Evolutionary conservation across 2,797 vertebrate genomes (phyloP), one percentile per base, ranked within the genome.

Genomic region (Taenioides sp.): DNA sequence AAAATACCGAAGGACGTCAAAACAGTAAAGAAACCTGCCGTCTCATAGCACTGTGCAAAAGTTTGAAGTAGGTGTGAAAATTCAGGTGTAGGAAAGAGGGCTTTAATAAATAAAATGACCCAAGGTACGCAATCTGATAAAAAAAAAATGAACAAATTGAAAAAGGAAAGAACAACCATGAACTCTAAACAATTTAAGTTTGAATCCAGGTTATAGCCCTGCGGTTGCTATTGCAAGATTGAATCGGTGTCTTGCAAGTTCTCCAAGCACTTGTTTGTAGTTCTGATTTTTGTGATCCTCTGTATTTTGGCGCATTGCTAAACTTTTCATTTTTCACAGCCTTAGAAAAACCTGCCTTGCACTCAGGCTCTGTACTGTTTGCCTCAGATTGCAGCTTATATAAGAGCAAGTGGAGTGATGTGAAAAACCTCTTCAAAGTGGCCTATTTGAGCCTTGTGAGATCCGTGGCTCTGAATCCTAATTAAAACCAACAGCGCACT

Each of bases 341-440:
- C 17, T 28, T 3, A 60, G 12, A 23, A 58, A 58, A 58, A 58
- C 55, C 17, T 58, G 23, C 52, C 57, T 60, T 18, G 59, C 28
- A 11, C 18, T 62, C 18, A 34, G 11, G 5, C 60, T 11, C 10
- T 28, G 58, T 31, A 18, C 58, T 9, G 58, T 60, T 60, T 62
- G 28, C 31, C 76, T 68, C 27, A 34, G 65, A 67, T 60, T 20
- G 65, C 10, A 34, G 71, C 74, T 88, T 81, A 84, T 75, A 17
- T 74, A 83, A 85, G 66, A 73, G 69, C 37, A 49, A 67, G 7
- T 18, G 31, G 71, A 72, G 65, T 20, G n/a, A 49, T 71, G 66
- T n/a, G 50, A 67, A 75, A 73, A 76, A 50, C 69, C 12, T 75
- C 78, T 85, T 88, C 67, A 82, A 85, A 84, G 84, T 79, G 71